Evolutionary conservation across 1,140 invertebrate genomes (phyloP), one percentile per base, ranked within the genome.

Genomic region (Aphaenogaster ashmeadi): DNA sequence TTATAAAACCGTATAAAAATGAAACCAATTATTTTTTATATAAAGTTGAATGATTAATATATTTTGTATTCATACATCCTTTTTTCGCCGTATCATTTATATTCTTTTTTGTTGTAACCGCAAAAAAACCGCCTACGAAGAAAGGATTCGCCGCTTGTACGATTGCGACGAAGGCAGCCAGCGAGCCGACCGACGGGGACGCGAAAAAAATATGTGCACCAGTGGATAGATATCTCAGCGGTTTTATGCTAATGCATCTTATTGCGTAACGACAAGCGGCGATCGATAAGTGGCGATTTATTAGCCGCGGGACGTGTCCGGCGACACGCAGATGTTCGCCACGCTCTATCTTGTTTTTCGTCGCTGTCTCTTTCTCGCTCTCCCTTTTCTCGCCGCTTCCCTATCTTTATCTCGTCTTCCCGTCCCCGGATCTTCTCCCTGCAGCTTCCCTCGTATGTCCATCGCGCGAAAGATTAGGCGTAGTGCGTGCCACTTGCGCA

Each of bases 241-340:
- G 47, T 81, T 47, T 84, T 84, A 84, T 84, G 69, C 80, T 84
- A 84, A 84, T 84, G 54, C 80, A 84, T 84, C 69, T 62, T 33
- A 71, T 88, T 88, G 83, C 74, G 83, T 86, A 86, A 88, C 66
- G 75, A 50, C 86, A 80, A 84, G 58, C 72, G 56, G 41, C 72
- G 69, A 78, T 85, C 62, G 80, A 88, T 86, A 86, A 87, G 74
- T 77, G 56, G 60, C 72, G 69, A 78, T 86, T 58, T 74, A 88
- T 86, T 78, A 85, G 36, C 33, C 75, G 87, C 54, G 50, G 27
- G 56, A 80, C 58, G 75, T 81, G 78, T 60, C 60, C 67, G 75
- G 41, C 56, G 66, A 79, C 75, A 50, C 75, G 38, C 87, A 88
- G 87, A 86, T 88, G 87, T 72, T 87, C 79, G 69, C 60, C 69